Evolutionary conservation across 2,113 vertebrate species (phyloP).

Genomic region (Cebidichthys violaceus): DNA sequence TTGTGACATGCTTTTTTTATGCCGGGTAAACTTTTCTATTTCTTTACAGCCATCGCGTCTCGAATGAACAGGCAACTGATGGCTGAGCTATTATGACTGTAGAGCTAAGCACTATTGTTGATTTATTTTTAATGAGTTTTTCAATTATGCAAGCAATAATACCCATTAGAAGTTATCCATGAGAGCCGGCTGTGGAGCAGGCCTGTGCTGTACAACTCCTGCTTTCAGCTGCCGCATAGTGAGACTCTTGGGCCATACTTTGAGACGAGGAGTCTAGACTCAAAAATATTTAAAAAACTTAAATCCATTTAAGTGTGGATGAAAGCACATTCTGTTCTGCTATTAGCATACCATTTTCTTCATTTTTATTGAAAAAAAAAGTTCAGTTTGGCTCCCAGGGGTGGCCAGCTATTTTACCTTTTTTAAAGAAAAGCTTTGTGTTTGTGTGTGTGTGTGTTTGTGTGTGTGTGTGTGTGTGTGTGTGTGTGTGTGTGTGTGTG

Average conservation of each 20-base stretch:
- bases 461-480: conserved; percentile 21
- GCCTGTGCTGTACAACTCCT: conserved; percentile 10
- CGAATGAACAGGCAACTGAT: conserved; percentile 72
- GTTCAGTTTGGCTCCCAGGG: conserved; percentile 9
- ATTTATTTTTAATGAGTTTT: conserved; percentile 84
- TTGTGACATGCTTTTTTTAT: conserved; percentile 14
- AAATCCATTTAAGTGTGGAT: conserved; percentile 30
- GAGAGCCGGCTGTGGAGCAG: conserved; percentile 44
- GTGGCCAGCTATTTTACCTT: conserved; percentile 24
- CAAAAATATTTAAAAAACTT: not conserved
- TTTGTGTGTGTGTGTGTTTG: conserved; percentile 19
- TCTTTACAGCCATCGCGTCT: conserved; percentile 53
- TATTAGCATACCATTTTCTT: not conserved
- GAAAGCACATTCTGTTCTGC: conserved; percentile 5
- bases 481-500: not conserved
- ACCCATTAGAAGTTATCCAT: conserved; percentile 75
- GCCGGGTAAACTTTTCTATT: conserved; percentile 20
- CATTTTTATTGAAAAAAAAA: conserved; percentile 22
- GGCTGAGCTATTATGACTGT: conserved; percentile 71
- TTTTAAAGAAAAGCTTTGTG: conserved; percentile 33
- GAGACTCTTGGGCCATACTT: conserved; percentile 33
- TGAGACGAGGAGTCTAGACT: not conserved
- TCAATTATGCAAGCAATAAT: conserved; percentile 78
- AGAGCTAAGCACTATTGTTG: conserved; percentile 77
- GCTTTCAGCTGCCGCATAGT: conserved; percentile 31